Evolutionary conservation across 2,888 invertebrate genomes (phyloP), one percentile per base, ranked within the genome.

Genomic region (Amphipoea oculea): DNA sequence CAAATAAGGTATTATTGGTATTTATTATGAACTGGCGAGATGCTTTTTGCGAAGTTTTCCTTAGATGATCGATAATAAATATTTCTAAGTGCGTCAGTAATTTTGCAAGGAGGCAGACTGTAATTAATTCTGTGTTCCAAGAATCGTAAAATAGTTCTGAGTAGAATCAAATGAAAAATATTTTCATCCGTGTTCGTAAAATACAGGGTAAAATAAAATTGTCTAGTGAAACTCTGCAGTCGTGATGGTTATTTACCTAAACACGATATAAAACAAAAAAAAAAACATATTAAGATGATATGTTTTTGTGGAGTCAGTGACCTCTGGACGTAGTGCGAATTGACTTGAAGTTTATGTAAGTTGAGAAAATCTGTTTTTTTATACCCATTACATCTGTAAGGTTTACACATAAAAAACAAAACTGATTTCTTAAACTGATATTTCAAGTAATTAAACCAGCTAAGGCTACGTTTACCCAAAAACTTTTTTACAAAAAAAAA

Each of bases 1-100:
- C 73, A 54, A 36, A 76, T 84, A 81, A 66, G 85, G 85, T 48
- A 36, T 73, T 85, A 76, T 73, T 76, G 63, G 14, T 45, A 71
- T 76, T 81, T 78, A 81, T 75, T 51, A 48, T 51, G 20, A 66
- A 20, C 4, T 40, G 9, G n/a, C 29, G 14, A 11, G 23, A 65
- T 66, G 29, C 6, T 45, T 83, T 81, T 67, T 70, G 57, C n/a
- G 36, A 66, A 0, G 5, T 9, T 54, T 73, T n/a, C 67, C 73
- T 36, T 76, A 36, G 0, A 73, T n/a, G 54, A 51, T 63, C 60
- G 4, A 17, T 54, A 23, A 2, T 60, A 67, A 76, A 62, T 70
- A 66, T 70, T 42, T 69, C 14, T 45, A 67, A 20, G n/a, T 57
- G 29, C 7, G 54, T 57, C 45, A 29, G 68, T 69, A 23, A 62